Conservation (phyloP, 2,888 invertebrate genomes). For the Nudaria mundana region DNA sequence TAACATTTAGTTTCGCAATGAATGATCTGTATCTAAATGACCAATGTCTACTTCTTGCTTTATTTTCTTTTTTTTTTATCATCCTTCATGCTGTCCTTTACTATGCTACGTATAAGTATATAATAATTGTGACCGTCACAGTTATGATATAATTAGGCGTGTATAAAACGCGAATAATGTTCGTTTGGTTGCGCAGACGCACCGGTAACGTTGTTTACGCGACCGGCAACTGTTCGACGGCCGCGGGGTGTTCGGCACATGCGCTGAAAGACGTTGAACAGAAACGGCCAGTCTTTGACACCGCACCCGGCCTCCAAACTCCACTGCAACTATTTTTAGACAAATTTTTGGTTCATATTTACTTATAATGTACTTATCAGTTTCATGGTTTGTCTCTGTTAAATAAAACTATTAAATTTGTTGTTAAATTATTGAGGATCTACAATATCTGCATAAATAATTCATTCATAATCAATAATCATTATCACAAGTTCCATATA, state of each 20-base stretch:
- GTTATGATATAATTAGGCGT: no score
- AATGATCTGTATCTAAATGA: no score
- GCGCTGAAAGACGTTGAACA: conserved; percentile 68
- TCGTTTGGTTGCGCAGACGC: conserved; percentile 44
- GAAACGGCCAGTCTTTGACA: conserved; percentile 67
- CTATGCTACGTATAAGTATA: no score
- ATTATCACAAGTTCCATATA: no score
- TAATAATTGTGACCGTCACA: no score
- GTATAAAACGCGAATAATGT: conserved; percentile 67
- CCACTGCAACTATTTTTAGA: conserved; percentile 56
- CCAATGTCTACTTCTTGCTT: no score
- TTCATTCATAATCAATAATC: no score
- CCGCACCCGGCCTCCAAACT: conserved; percentile 50
- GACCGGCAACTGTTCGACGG: conserved; percentile 30
- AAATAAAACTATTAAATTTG: conserved; percentile 1
- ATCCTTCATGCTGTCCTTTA: no score
- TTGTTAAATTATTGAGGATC: not conserved
- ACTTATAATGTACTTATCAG: conserved; percentile 42
- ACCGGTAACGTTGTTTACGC: conserved; percentile 64
- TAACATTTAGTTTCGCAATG: no score
- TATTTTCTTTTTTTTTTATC: no score
- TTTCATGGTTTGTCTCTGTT: conserved; percentile 27
- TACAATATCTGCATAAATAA: no score
- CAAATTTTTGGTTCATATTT: conserved; percentile 31
- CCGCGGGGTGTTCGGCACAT: conserved; percentile 28